Conservation (phyloP, 2,113 vertebrate species). For the Carassius auratus region DNA sequence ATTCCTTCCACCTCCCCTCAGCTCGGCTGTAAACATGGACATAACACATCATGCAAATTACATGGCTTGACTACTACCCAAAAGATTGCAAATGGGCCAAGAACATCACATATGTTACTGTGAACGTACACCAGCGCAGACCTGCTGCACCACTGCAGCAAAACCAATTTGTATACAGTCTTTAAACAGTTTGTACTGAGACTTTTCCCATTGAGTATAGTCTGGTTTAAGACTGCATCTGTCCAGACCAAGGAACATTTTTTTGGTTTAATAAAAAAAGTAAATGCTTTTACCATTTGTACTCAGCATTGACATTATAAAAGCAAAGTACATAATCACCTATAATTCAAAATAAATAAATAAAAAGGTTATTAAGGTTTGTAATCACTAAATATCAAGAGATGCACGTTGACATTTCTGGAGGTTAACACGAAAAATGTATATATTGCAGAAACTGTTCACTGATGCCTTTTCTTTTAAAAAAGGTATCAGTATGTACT, state of each 20-base stretch:
- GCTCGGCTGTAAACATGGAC: constrained; percentile 39
- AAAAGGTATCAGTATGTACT: neutral
- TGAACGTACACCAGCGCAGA: neutral
- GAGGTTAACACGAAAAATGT: too few relatives aligned
- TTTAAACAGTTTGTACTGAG: neutral
- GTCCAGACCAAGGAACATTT: neutral
- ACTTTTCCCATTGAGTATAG: neutral
- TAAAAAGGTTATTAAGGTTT: too few relatives aligned
- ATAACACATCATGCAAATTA: constrained; percentile 36
- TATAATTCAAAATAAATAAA: too few relatives aligned
- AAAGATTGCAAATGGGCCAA: constrained; percentile 20
- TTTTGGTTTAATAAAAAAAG: neutral
- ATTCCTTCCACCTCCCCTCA: constrained; percentile 28
- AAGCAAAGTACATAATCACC: too few relatives aligned
- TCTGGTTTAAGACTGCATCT: neutral
- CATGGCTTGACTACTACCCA: neutral
- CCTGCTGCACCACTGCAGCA: neutral
- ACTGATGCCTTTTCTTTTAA: neutral
- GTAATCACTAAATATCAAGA: too few relatives aligned
- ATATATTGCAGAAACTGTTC: too few relatives aligned
- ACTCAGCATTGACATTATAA: neutral
- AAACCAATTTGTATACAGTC: neutral
- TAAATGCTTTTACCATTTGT: neutral
- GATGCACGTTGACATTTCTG: too few relatives aligned
- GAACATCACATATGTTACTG: constrained; percentile 31